phyloP scores from a whole-genome alignment of 53 echinoderm and acorn worm species.

The Mesocentrotus franciscanus region DNA sequence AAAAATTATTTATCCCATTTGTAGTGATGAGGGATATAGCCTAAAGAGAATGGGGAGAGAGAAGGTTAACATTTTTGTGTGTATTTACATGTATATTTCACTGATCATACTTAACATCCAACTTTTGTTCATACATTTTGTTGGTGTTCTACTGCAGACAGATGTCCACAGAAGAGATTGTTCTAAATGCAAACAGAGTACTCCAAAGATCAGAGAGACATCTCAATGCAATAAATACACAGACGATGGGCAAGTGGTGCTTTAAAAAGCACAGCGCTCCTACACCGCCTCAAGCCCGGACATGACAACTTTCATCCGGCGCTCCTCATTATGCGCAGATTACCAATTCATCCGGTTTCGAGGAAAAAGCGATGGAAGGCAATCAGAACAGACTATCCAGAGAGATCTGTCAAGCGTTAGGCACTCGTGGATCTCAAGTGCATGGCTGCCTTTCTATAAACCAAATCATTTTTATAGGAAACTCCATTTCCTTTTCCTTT shows the following conservation, averaged over 20 bases:
- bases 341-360: slow-evolving; percentile 64
- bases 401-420: slow-evolving; percentile 42
- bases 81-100: not conserved
- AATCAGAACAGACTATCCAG: slow-evolving; percentile 40
- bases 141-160: not conserved
- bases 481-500: slow-evolving; percentile 40
- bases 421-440: slow-evolving; percentile 30
- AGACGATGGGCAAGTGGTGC: slow-evolving; percentile 52
- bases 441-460: slow-evolving; percentile 33
- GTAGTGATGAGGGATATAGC: not conserved
- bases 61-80: not conserved
- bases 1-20: not conserved
- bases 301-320: slow-evolving; percentile 67
- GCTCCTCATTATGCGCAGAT: slow-evolving; percentile 68
- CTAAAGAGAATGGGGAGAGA: not conserved
- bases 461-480: slow-evolving; percentile 43
- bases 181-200: slow-evolving; percentile 12
- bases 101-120: not conserved
- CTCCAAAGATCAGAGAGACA: slow-evolving; percentile 1
- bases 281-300: slow-evolving; percentile 55
- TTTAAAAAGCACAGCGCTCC: slow-evolving; percentile 58
- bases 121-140: not conserved
- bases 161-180: not conserved
- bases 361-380: slow-evolving; percentile 62
- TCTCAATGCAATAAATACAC: slow-evolving; percentile 32